phyloP scores from a whole-genome alignment of 2,888 invertebrate species.

The Zeuzera pyrina region DNA sequence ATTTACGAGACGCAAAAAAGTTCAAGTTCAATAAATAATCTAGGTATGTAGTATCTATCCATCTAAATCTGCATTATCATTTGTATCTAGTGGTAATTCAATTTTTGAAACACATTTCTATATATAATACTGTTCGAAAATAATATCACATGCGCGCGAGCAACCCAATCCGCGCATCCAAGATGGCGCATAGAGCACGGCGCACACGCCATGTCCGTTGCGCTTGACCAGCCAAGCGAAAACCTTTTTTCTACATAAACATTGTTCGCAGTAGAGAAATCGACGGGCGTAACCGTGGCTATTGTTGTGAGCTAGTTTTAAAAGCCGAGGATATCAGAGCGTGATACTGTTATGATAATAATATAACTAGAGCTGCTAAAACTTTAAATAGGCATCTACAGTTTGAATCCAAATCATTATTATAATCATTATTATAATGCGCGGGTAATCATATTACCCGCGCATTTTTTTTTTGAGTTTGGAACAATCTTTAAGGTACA shows the following conservation, averaged over 20 bases:
- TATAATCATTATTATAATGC: no score
- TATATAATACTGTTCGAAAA: slow-evolving; percentile 3
- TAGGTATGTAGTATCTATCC: no score
- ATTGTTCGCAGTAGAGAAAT: slow-evolving; percentile 70
- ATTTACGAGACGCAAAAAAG: no score
- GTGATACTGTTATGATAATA: slow-evolving; percentile 52
- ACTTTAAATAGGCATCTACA: no score
- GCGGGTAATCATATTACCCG: no score
- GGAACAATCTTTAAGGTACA: no score
- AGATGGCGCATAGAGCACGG: slow-evolving; percentile 46
- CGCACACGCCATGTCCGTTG: slow-evolving; percentile 65
- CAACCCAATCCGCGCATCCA: slow-evolving; percentile 63
- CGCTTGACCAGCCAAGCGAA: slow-evolving; percentile 53
- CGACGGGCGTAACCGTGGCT: slow-evolving; percentile 65
- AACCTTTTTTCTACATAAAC: slow-evolving; percentile 66
- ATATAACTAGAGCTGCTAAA: no score
- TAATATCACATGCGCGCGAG: slow-evolving; percentile 32
- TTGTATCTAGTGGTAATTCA: no score
- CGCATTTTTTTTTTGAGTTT: no score
- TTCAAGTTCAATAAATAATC: no score
- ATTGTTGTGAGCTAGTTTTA: slow-evolving; percentile 58
- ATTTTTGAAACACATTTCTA: neutral
- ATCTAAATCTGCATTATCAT: no score
- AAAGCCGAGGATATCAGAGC: slow-evolving; percentile 65
- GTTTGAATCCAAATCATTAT: no score